phyloP scores from a whole-genome alignment of 2,888 invertebrate species.

The Dicyrtoma fusca region DNA sequence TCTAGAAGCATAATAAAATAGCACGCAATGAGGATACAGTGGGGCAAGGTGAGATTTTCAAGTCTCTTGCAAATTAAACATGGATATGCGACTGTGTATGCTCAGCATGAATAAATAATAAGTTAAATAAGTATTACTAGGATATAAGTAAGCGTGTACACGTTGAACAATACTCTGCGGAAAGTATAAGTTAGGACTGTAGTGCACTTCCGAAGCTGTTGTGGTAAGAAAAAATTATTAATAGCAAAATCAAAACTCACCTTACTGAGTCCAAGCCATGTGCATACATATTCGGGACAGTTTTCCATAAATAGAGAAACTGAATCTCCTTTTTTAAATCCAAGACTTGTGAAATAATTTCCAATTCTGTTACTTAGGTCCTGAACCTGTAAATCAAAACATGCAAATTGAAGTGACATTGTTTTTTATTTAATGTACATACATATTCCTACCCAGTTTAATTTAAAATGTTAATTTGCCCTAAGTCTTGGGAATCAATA shows the following conservation, averaged over 20 bases:
- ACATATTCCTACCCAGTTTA: background rate
- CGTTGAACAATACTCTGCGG: no score
- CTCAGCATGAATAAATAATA: no score
- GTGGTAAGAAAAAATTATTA: no score
- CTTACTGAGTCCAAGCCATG: slow-evolving; percentile 80
- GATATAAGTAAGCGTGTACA: no score
- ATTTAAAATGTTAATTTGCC: background rate
- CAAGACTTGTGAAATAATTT: slow-evolving; percentile 75
- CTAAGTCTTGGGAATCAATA: background rate
- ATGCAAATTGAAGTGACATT: no score
- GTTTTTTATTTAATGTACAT: background rate
- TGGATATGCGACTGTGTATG: no score
- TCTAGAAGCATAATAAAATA: slow-evolving; percentile 60
- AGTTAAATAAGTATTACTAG: no score
- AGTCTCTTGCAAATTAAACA: no score
- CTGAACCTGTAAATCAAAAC: slow-evolving; percentile 68
- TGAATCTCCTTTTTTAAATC: slow-evolving; percentile 82
- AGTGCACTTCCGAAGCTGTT: no score
- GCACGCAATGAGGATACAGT: background rate
- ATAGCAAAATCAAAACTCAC: slow-evolving; percentile 26
- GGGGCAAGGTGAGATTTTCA: background rate
- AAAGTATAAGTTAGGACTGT: no score
- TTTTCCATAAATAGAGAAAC: slow-evolving; percentile 91
- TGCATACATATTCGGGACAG: slow-evolving; percentile 84
- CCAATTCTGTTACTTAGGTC: slow-evolving; percentile 82